phyloP scores from a whole-genome alignment of 2,888 invertebrate species.

The Polydesmus complanatus region DNA sequence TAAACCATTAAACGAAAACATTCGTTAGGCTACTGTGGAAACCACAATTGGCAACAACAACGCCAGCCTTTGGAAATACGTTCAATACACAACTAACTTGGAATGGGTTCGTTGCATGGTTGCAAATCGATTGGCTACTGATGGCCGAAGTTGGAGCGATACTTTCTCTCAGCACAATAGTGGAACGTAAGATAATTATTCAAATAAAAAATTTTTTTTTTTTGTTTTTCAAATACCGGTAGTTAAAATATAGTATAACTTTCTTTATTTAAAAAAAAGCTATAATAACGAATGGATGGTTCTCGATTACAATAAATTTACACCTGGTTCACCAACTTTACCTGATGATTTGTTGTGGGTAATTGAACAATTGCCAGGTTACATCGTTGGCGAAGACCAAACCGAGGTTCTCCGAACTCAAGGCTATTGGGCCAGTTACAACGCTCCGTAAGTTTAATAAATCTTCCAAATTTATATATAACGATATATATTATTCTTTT shows the following conservation, averaged over 20 bases:
- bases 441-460: conserved; percentile 46
- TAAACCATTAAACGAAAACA: conserved; percentile 7
- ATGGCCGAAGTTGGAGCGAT: conserved; percentile 58
- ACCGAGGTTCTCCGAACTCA: conserved; percentile 47
- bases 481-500: background rate
- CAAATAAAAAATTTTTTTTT: background rate
- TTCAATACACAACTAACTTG: conserved; percentile 48
- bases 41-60: conserved; percentile 66
- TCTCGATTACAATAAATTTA: conserved; percentile 54
- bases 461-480: background rate
- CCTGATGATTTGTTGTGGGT: conserved; percentile 47
- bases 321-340: conserved; percentile 32
- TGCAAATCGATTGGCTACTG: conserved; percentile 62
- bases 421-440: conserved; percentile 60
- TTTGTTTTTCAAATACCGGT: background rate
- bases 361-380: conserved; percentile 57
- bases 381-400: conserved; percentile 45
- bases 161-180: conserved; percentile 55
- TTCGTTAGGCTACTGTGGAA: conserved; percentile 47
- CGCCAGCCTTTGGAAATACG: conserved; percentile 49
- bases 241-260: background rate
- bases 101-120: conserved; percentile 64
- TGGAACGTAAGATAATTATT: conserved; percentile 41
- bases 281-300: conserved; percentile 80
- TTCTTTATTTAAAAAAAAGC: conserved; percentile 27